These are phyloP conservation scores for Drosophila peninsularis DNA, from an alignment of 2,888 invertebrate species.

Conservation along the genomic window DNA sequence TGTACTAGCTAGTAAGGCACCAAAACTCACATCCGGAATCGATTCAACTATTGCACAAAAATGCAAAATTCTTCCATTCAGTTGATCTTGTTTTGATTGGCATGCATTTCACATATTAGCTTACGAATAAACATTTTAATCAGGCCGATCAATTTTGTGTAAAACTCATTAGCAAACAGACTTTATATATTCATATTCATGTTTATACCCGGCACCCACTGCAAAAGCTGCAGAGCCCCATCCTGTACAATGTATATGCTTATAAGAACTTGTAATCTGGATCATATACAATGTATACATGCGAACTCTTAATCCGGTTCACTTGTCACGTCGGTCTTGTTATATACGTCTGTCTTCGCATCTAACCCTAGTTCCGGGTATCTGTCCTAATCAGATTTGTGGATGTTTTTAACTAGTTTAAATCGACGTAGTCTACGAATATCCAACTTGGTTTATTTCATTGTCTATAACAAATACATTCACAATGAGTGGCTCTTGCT, in stretches of 20 bases:
- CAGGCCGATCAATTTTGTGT: background rate
- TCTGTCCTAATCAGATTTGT: too few relatives aligned
- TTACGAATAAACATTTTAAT: constrained; percentile 4
- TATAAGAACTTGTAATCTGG: background rate
- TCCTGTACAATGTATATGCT: background rate
- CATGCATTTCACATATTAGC: constrained; percentile 15
- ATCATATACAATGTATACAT: too few relatives aligned
- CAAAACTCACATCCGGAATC: constrained; percentile 12
- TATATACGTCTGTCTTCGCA: background rate
- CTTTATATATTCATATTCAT: background rate
- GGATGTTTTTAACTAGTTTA: too few relatives aligned
- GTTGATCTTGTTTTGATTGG: constrained; percentile 17
- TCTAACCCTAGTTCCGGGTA: too few relatives aligned
- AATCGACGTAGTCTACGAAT: too few relatives aligned
- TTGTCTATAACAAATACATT: too few relatives aligned
- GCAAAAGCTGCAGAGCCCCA: too few relatives aligned
- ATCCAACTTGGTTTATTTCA: too few relatives aligned
- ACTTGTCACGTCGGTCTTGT: background rate
- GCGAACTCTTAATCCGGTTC: background rate
- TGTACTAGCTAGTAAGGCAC: constrained; percentile 8
- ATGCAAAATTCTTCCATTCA: constrained; percentile 8
- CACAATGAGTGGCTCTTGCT: too few relatives aligned
- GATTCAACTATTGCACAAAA: constrained; percentile 20
- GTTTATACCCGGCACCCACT: background rate
- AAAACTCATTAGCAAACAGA: constrained; percentile 5